Evolutionary conservation across 2,888 invertebrate genomes (phyloP).

Genomic region (Lumbricus terrestris): DNA sequence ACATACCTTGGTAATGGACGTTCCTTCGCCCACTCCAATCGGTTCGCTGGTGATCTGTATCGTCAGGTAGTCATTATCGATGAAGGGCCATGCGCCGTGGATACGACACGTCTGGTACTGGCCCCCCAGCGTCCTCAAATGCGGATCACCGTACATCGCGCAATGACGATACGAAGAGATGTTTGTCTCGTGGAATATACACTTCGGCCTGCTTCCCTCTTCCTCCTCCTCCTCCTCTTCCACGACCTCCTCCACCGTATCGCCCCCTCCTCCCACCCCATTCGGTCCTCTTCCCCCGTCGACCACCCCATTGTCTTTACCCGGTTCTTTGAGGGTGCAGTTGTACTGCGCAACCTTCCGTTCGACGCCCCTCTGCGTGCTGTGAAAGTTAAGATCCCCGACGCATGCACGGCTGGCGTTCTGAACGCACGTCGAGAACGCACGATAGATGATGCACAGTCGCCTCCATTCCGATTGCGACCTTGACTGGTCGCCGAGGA

Average conservation of each 20-base stretch:
- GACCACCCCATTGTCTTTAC: not conserved
- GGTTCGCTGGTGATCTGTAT: slow-evolving; percentile 65
- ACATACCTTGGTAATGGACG: slow-evolving; percentile 63
- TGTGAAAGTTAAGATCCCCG: slow-evolving; percentile 17
- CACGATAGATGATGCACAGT: not conserved
- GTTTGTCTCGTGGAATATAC: not conserved
- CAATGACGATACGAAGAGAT: slow-evolving; percentile 48
- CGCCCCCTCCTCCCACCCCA: not conserved
- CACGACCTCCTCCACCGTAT: not conserved
- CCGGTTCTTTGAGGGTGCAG: slow-evolving; percentile 12
- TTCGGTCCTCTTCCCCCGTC: not conserved
- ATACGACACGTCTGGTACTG: slow-evolving; percentile 64
- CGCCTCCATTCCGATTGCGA: not conserved
- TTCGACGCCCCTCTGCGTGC: not conserved
- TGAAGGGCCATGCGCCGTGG: slow-evolving; percentile 64
- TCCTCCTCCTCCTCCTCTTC: not conserved
- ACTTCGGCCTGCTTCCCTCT: not conserved
- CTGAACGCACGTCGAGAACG: not conserved
- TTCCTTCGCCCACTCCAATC: slow-evolving; percentile 52
- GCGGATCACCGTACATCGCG: slow-evolving; percentile 66
- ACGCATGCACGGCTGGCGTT: not conserved
- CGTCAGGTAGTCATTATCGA: slow-evolving; percentile 64
- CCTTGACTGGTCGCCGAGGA: slow-evolving; percentile 4
- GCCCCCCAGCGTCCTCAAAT: slow-evolving; percentile 63
- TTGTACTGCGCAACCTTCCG: slow-evolving; percentile 4